Conservation (phyloP, 35 echinoderm and acorn worm genomes). For the Ptychodera flava region DNA sequence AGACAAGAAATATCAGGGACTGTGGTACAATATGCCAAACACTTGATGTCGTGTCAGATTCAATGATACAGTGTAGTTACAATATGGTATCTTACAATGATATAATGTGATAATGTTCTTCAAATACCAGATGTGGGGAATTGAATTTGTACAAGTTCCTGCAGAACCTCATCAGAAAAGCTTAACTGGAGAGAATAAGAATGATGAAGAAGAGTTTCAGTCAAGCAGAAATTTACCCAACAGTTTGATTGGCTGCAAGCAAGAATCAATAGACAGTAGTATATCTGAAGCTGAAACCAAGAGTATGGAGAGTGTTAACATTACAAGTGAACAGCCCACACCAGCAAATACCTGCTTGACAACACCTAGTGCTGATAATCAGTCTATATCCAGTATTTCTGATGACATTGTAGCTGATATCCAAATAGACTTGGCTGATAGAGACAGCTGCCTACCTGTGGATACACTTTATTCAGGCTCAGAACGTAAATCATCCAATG, state of each 20-base stretch:
- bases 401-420: background rate
- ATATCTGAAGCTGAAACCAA: slow-evolving; percentile 85
- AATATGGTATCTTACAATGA: too few relatives aligned
- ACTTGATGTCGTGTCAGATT: too few relatives aligned
- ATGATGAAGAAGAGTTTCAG: background rate
- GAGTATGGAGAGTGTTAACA: slow-evolving; percentile 58
- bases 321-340: background rate
- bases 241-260: background rate
- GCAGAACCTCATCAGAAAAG: slow-evolving; percentile 14
- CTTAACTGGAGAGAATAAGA: background rate
- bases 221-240: background rate
- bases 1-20: too few relatives aligned
- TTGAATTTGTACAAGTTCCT: slow-evolving; percentile 93
- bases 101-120: too few relatives aligned
- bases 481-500: background rate
- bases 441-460: background rate
- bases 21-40: too few relatives aligned
- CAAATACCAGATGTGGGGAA: slow-evolving; percentile 99
- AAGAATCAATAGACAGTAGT: background rate
- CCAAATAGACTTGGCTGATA: background rate
- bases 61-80: too few relatives aligned
- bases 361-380: background rate
- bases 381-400: background rate
- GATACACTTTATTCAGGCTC: background rate
- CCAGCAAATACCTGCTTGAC: background rate